Evolutionary conservation across 1,140 invertebrate genomes (phyloP).

Genomic region (Ceratosolen solmsi): DNA sequence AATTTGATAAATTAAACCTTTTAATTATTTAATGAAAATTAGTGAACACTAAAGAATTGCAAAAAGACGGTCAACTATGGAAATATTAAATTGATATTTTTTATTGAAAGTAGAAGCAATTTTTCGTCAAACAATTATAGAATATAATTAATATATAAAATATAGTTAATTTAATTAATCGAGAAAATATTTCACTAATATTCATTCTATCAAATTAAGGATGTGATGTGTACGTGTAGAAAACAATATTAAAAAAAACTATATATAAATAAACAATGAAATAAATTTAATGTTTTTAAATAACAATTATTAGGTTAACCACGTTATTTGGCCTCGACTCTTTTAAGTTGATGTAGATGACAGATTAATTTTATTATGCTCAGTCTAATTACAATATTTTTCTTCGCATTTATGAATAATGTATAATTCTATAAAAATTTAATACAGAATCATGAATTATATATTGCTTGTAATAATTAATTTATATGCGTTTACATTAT

Average conservation of each 20-base stretch:
- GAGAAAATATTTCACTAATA: no score
- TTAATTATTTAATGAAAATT: constrained; percentile 22
- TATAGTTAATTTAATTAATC: constrained; percentile 15
- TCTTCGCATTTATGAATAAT: constrained; percentile 42
- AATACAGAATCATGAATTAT: constrained; percentile 61
- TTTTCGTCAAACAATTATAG: background rate
- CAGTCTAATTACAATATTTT: constrained; percentile 40
- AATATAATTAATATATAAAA: constrained; percentile 1
- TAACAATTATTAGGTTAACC: no score
- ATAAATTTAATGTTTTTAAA: no score
- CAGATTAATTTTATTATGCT: background rate
- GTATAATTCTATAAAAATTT: constrained; percentile 61
- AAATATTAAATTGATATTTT: constrained; percentile 27
- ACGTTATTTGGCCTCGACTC: no score
- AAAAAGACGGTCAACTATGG: background rate
- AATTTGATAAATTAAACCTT: constrained; percentile 46
- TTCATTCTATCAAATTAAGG: constrained; percentile 3
- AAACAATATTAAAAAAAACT: no score
- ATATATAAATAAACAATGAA: no score
- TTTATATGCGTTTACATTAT: no score
- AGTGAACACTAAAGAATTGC: background rate
- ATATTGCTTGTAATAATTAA: no score
- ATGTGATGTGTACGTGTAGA: constrained; percentile 18
- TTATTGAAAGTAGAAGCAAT: background rate
- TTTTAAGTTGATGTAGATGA: no score